A percentile compares a stretch with the other conserved stretches of the same genome.
phyloP scores from a whole-genome alignment of 2,888 invertebrate genomes.

The Aproaerema taeniolella region DNA sequence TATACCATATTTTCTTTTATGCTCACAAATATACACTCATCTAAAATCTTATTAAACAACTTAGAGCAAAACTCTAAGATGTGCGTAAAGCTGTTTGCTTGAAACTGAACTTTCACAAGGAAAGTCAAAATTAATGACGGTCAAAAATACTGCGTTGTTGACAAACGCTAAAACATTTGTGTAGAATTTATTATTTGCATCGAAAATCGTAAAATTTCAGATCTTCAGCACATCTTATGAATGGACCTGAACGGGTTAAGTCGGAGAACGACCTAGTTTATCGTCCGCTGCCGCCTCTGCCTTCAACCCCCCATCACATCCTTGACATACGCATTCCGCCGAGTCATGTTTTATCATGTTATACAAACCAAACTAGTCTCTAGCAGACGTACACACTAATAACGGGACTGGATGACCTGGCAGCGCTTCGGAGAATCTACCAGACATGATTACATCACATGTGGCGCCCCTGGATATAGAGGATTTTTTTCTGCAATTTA shows the following conservation, averaged over 20 bases:
- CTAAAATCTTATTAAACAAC: no score
- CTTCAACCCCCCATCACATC: constrained; percentile 8
- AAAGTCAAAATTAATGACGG: not conserved
- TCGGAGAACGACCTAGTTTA: no score
- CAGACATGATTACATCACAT: not conserved
- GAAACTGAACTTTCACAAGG: no score
- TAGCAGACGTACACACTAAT: not conserved
- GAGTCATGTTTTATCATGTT: not conserved
- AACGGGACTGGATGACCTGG: not conserved
- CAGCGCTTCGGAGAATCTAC: not conserved
- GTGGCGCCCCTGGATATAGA: not conserved
- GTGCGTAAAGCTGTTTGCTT: no score
- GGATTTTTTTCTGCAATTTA: no score
- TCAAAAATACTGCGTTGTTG: not conserved
- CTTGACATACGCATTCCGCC: constrained; percentile 20
- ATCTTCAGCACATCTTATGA: no score
- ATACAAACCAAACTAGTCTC: no score
- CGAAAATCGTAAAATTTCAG: not conserved
- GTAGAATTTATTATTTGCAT: not conserved
- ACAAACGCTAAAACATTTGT: not conserved
- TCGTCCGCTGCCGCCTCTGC: constrained; percentile 16
- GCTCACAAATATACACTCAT: no score
- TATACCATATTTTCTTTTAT: no score
- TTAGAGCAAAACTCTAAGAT: no score
- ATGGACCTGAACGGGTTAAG: no score